Percentiles rank a stretch among this genome's conserved stretches.
Conservation (phyloP, 2,888 invertebrate genomes). For the Eilema caniola region DNA sequence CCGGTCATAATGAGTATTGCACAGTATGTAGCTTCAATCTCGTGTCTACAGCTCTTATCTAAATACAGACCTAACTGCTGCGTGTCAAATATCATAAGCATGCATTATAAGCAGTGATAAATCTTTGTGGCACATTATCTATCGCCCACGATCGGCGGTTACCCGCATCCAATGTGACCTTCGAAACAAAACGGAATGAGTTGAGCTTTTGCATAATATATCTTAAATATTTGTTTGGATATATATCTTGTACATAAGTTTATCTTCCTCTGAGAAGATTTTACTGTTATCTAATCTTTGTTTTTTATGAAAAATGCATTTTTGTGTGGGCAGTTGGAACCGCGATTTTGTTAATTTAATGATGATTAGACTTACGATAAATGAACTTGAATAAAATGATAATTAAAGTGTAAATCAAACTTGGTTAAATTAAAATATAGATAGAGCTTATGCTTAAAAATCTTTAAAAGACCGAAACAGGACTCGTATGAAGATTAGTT, state of each 20-base stretch:
- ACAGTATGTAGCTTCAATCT: background rate
- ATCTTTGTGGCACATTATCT: background rate
- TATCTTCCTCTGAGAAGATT: background rate
- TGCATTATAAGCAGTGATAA: conserved; percentile 10
- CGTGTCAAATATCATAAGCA: conserved; percentile 15
- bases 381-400: too few relatives aligned
- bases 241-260: background rate
- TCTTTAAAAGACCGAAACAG: too few relatives aligned
- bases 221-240: background rate
- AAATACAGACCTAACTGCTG: background rate
- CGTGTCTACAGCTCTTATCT: background rate
- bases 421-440: too few relatives aligned
- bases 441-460: too few relatives aligned
- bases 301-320: background rate
- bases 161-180: conserved; percentile 19
- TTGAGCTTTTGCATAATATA: conserved; percentile 1
- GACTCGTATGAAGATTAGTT: too few relatives aligned
- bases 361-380: too few relatives aligned
- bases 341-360: too few relatives aligned
- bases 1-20: background rate
- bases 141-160: conserved; percentile 12
- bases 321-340: background rate
- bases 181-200: background rate
- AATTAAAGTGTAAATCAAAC: too few relatives aligned
- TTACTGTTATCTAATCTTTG: background rate